Conservation (phyloP, 2,888 invertebrate genomes). For the Julus scanicus region DNA sequence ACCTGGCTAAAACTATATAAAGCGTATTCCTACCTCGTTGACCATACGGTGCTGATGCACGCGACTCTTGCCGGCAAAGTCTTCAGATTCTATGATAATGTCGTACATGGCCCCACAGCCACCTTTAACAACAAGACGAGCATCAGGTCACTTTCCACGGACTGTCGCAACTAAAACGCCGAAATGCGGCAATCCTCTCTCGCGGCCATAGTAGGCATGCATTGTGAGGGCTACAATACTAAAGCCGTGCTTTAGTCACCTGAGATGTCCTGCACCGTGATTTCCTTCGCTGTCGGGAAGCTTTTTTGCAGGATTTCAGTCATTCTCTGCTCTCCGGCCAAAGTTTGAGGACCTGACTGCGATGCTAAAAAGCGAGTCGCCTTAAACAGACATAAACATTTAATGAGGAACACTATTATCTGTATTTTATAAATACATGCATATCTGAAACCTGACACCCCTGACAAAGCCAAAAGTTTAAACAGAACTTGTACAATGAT, state of each 20-base stretch:
- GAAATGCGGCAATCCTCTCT: not conserved
- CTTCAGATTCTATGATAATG: conserved; percentile 54
- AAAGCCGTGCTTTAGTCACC: conserved; percentile 49
- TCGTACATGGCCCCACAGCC: conserved; percentile 59
- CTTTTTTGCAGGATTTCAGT: conserved; percentile 22
- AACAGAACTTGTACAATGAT: not conserved
- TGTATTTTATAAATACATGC: not conserved
- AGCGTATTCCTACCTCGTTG: conserved; percentile 54
- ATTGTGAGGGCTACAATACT: not conserved
- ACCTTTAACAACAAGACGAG: conserved; percentile 53
- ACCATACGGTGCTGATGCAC: conserved; percentile 58
- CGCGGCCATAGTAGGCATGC: not conserved
- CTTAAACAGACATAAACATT: not conserved
- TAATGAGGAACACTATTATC: not conserved
- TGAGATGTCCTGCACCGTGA: conserved; percentile 51
- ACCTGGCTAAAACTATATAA: not conserved
- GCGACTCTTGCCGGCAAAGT: conserved; percentile 55
- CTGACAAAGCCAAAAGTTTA: not conserved
- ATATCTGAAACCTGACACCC: not conserved
- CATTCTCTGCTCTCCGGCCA: conserved; percentile 41
- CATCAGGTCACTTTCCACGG: conserved; percentile 13
- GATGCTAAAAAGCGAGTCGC: conserved; percentile 41
- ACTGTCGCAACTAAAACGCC: not conserved
- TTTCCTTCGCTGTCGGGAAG: conserved; percentile 47
- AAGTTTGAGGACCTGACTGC: conserved; percentile 17